These are phyloP conservation scores for Drosophila lacicola DNA, from an alignment of 2,888 invertebrate genomes.

Conservation along the genomic window DNA sequence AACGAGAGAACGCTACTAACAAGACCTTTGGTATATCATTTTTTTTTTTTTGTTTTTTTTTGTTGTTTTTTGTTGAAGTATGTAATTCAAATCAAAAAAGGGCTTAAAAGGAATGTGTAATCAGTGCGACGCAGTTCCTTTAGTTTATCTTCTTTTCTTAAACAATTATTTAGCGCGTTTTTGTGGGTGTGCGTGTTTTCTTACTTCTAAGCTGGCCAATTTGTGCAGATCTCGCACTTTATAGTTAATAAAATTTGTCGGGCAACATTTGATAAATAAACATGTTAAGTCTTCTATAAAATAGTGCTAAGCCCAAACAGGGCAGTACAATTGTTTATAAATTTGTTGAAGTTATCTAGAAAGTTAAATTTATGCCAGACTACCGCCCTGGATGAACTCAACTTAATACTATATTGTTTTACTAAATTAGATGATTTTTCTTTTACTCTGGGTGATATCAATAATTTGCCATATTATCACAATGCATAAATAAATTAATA, in stretches of 20 bases:
- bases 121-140: slow-evolving; percentile 36
- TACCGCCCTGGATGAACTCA: slow-evolving; percentile 11
- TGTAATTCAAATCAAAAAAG: slow-evolving; percentile 46
- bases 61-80: slow-evolving; percentile 22
- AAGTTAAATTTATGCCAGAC: too few relatives aligned
- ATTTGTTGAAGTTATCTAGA: too few relatives aligned
- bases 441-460: slow-evolving; percentile 37
- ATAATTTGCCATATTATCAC: slow-evolving; percentile 49
- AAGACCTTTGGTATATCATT: slow-evolving; percentile 60
- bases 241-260: too few relatives aligned
- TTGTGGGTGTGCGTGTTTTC: slow-evolving; percentile 12
- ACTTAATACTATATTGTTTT: slow-evolving; percentile 31
- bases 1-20: slow-evolving; percentile 42
- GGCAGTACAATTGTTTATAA: neutral
- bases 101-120: slow-evolving; percentile 58
- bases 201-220: slow-evolving; percentile 4
- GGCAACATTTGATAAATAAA: slow-evolving; percentile 8
- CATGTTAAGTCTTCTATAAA: neutral
- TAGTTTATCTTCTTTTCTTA: slow-evolving; percentile 9
- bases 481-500: slow-evolving; percentile 47
- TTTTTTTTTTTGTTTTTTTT: slow-evolving; percentile 28
- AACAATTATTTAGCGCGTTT: slow-evolving; percentile 13
- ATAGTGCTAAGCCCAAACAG: slow-evolving; percentile 3
- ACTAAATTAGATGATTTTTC: slow-evolving; percentile 15
- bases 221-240: too few relatives aligned